Percentiles rank a stretch among this genome's conserved stretches.
These are phyloP conservation scores for Spialia ferax DNA, from an alignment of 2,888 invertebrate genomes.

Conservation along the genomic window DNA sequence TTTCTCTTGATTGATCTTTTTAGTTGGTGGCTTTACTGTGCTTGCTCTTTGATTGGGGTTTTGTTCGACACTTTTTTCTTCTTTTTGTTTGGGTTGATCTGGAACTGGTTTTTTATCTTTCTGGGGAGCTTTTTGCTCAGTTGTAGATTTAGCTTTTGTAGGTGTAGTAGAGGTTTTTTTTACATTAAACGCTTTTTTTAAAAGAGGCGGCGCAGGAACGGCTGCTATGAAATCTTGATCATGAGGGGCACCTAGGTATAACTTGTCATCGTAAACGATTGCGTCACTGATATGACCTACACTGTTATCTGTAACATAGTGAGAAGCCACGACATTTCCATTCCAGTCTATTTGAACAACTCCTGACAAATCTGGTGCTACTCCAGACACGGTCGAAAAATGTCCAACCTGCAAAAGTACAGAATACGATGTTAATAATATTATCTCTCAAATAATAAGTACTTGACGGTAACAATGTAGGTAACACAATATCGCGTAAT, in stretches of 20 bases:
- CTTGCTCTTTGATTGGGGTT: constrained; percentile 34
- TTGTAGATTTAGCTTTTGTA: constrained; percentile 43
- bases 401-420: constrained; percentile 86
- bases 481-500: too few relatives aligned
- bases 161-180: constrained; percentile 40
- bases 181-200: constrained; percentile 69
- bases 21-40: constrained; percentile 25
- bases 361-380: constrained; percentile 80
- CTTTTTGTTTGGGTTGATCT: constrained; percentile 43
- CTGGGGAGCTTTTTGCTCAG: constrained; percentile 13
- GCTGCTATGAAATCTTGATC: constrained; percentile 87
- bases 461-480: too few relatives aligned
- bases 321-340: constrained; percentile 90
- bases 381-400: constrained; percentile 77
- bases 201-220: constrained; percentile 85
- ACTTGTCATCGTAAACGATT: constrained; percentile 87
- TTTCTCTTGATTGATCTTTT: constrained; percentile 31
- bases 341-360: constrained; percentile 89
- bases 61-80: constrained; percentile 28
- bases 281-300: constrained; percentile 88
- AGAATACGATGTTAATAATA: background rate
- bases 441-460: background rate
- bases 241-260: constrained; percentile 90
- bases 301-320: constrained; percentile 88
- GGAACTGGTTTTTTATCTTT: constrained; percentile 30